Percentiles rank a stretch among this genome's conserved stretches.
These are phyloP conservation scores for Ascidia mentula DNA, from an alignment of 23 tunicate genomes.

Conservation along the genomic window DNA sequence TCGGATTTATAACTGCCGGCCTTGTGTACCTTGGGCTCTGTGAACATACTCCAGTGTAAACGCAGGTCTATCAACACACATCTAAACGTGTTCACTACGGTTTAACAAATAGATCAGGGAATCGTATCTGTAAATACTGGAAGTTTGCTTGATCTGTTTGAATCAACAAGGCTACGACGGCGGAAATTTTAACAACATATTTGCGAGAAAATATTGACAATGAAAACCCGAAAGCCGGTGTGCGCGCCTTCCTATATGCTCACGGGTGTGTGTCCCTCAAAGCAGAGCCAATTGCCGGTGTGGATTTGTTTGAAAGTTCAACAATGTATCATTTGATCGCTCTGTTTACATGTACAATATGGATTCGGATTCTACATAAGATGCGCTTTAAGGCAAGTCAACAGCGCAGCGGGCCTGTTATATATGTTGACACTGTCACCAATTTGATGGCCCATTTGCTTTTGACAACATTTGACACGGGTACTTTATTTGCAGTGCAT, in stretches of 20 bases:
- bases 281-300: neutral
- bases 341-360: constrained; percentile 1
- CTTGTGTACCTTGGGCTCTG: neutral
- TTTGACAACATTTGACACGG: neutral
- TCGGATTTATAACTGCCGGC: constrained; percentile 9
- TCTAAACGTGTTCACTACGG: constrained; percentile 10
- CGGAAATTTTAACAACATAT: constrained; percentile 64
- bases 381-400: neutral
- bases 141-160: constrained; percentile 40
- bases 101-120: constrained; percentile 2
- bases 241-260: constrained; percentile 3
- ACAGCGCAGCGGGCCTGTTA: neutral
- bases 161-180: constrained; percentile 53
- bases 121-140: constrained; percentile 7
- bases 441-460: constrained; percentile 6
- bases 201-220: constrained; percentile 77
- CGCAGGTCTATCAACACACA: constrained; percentile 13
- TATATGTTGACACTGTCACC: neutral
- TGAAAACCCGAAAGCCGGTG: constrained; percentile 1
- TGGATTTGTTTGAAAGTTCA: neutral
- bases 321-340: constrained; percentile 7
- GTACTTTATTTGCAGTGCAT: neutral
- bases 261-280: no score
- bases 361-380: constrained; percentile 3
- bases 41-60: no score